Base-by-base conservation (phyloP, 2,888 invertebrate genomes). In the Gnatocerus cornutus region DNA sequence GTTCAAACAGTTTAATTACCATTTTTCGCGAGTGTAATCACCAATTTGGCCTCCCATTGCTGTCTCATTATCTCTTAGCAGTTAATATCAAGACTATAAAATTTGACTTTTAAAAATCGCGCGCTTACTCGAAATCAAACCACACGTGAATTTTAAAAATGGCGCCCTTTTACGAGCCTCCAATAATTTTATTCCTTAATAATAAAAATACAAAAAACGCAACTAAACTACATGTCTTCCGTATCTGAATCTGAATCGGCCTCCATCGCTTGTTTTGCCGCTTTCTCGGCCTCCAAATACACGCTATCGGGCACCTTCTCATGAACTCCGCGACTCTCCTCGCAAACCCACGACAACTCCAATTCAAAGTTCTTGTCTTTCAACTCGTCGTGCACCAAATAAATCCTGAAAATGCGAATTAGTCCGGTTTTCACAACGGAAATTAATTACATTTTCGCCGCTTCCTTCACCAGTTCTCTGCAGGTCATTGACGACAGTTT, bases 311-410 rank as follows among this genome's bases (percentile, higher is more conserved):
- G 96, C 9, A 98, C 96, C 68, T 92, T 84, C 80, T 93, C 89
- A 85, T 97, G 97, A 61, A 87, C 86, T 0, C 97, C 97, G 10
- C 91, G 87, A 0, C 92, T 92, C 70, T 91, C 92, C 78, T 91
- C 91, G 59, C 96, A 94, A 9, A 98, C 96, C 94, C 98, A 96
- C 61, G 97, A 96, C 79, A 99, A 89, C 85, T 99, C 98, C 77
- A 98, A 87, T 82, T 97, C 97, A 83, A 99, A 99, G 77, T 95
- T 92, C 84, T 97, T 96, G 85, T 97, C 96, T 86, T 99, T 99
- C 3, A 98, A 88, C 84, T 99, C 96, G 82, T 96, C 96, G 77
- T 96, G 96, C 0, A 96, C 95, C 55, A 94, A 86, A 81, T 96
- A 96, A 81, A 96, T 93, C 74, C 93, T 94, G 83, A 13, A 84